A percentile compares a stretch with the other conserved stretches of the same genome.
These are phyloP conservation scores for Battus philenor DNA, from an alignment of 1,140 invertebrate genomes.

Conservation along the genomic window DNA sequence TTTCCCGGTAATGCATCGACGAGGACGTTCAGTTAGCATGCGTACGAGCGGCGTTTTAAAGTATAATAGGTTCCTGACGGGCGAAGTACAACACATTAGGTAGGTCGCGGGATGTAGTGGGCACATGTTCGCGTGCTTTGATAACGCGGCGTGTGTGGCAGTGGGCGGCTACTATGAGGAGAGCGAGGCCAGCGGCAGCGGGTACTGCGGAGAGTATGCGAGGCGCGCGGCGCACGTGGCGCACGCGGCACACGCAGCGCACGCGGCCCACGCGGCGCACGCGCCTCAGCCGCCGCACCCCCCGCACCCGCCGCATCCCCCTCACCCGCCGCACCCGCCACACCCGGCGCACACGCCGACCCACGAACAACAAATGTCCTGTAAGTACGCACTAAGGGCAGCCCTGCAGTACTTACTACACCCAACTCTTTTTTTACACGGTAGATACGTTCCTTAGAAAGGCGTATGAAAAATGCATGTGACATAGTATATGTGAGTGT, in stretches of 20 bases:
- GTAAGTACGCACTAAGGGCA: conserved; percentile 27
- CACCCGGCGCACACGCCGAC: conserved; percentile 28
- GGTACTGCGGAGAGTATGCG: conserved; percentile 70
- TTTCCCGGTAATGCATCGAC: not conserved
- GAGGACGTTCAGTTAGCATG: not conserved
- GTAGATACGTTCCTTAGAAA: too few relatives aligned
- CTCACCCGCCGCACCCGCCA: conserved; percentile 63
- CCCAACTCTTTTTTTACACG: too few relatives aligned
- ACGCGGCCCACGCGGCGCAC: conserved; percentile 56
- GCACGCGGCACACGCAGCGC: conserved; percentile 63
- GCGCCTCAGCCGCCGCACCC: conserved; percentile 44
- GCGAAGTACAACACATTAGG: conserved; percentile 29
- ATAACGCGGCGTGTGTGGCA: conserved; percentile 66
- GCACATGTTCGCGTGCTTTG: conserved; percentile 27
- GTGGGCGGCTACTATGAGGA: conserved; percentile 75
- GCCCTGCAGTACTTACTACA: not conserved
- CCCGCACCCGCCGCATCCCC: conserved; percentile 64
- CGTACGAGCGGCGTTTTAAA: conserved; percentile 1
- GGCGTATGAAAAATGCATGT: not conserved
- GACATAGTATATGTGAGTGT: too few relatives aligned
- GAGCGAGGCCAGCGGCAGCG: conserved; percentile 41
- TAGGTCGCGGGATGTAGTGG: conserved; percentile 32
- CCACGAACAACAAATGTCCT: conserved; percentile 45
- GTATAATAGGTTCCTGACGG: conserved; percentile 2
- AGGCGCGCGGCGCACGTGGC: conserved; percentile 69